phyloP scores from a whole-genome alignment of 2,113 vertebrate genomes.

The Gymnobelideus leadbeateri region DNA sequence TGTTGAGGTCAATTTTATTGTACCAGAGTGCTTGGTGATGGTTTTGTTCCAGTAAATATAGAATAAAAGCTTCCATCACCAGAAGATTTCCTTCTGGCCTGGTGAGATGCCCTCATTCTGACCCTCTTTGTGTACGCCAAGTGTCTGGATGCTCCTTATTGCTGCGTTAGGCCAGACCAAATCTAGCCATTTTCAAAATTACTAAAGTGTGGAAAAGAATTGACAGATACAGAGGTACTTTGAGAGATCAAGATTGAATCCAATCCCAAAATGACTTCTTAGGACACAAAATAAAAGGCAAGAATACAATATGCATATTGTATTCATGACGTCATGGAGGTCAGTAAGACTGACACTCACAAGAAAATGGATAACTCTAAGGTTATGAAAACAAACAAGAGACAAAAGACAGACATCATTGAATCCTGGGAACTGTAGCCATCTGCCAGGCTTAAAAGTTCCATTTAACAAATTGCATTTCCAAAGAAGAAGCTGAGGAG shows the following conservation, averaged over 20 bases:
- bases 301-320: background rate
- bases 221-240: background rate
- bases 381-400: background rate
- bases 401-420: background rate
- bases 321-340: background rate
- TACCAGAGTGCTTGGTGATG: background rate
- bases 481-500: background rate
- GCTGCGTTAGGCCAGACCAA: background rate
- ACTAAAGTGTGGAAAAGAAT: background rate
- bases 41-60: background rate
- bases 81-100: background rate
- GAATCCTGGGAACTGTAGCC: background rate
- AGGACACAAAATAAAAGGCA: background rate
- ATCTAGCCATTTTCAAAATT: background rate
- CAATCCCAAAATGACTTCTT: background rate
- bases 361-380: background rate
- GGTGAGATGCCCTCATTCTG: background rate
- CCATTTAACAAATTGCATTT: background rate
- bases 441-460: background rate
- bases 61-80: background rate
- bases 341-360: background rate
- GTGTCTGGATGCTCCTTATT: background rate
- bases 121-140: background rate
- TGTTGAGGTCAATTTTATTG: background rate
- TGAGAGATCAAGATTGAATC: background rate